Evolutionary conservation across 1,140 invertebrate species (phyloP).

Genomic region (fruit fly (Drosophila melanogaster)): Release_6_plus_ISO1_MT NT_033777.3:26905501-26906000

Average conservation of each 20-base stretch:
- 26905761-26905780: conserved; percentile 77
- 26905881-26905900: conserved; percentile 24
- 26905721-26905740: conserved; percentile 41
- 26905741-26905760: conserved; percentile 65
- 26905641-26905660: conserved; percentile 33
- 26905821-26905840: conserved; percentile 11
- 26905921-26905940: conserved; percentile 60
- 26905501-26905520: conserved; percentile 17
- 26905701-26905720: conserved; percentile 51
- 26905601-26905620: conserved; percentile 75
- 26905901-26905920: conserved; percentile 60
- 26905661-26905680: conserved; percentile 70
- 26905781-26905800: conserved; percentile 75
- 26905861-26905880: conserved; percentile 25
- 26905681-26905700: conserved; percentile 50
- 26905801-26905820: conserved; percentile 46
- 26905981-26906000: conserved; percentile 23
- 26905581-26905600: conserved; percentile 80
- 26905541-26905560: conserved; percentile 30
- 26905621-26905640: conserved; percentile 59
- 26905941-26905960: conserved; percentile 45
- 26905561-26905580: conserved; percentile 62
- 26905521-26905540: conserved; percentile 5
- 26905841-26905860: conserved; percentile 24
- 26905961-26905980: conserved; percentile 10